Evolutionary conservation across 2,888 invertebrate species (phyloP).

Genomic region (Pogonocherus hispidulus): DNA sequence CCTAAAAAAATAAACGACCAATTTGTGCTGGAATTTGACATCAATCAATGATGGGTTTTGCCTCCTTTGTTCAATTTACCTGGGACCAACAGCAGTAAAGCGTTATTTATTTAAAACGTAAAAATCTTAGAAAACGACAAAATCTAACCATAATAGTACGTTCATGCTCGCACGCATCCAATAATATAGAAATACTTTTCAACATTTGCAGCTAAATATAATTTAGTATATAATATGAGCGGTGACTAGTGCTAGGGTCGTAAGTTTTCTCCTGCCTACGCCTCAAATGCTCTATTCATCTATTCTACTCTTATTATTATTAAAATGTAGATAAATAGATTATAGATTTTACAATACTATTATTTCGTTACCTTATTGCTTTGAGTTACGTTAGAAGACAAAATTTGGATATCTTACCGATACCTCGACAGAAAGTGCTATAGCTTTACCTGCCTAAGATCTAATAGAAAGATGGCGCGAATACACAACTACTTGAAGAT

Average conservation of each 20-base stretch:
- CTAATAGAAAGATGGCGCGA: not conserved
- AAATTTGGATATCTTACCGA: conserved; percentile 62
- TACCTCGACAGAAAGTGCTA: conserved; percentile 27
- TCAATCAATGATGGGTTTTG: conserved; percentile 57
- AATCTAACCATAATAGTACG: conserved; percentile 64
- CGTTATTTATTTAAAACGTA: conserved; percentile 60
- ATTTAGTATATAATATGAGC: conserved; percentile 63
- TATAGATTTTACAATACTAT: conserved; percentile 62
- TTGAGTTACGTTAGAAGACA: conserved; percentile 69
- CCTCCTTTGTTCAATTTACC: not conserved
- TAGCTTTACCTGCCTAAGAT: not conserved
- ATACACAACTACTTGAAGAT: not conserved
- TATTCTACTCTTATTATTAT: conserved; percentile 59
- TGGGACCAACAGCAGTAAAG: conserved; percentile 65
- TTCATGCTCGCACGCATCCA: conserved; percentile 63
- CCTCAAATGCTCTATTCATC: conserved; percentile 50
- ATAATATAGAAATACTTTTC: conserved; percentile 67
- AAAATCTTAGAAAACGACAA: conserved; percentile 62
- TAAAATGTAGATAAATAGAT: conserved; percentile 65
- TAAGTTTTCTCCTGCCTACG: conserved; percentile 64
- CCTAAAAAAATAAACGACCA: conserved; percentile 36
- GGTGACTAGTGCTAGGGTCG: conserved; percentile 67
- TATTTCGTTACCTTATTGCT: conserved; percentile 70
- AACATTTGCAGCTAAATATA: conserved; percentile 67
- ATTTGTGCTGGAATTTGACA: conserved; percentile 56